Evolutionary conservation across 2,113 vertebrate genomes (phyloP), one percentile per base, ranked within the genome.

Genomic region (Rhea pennata): DNA sequence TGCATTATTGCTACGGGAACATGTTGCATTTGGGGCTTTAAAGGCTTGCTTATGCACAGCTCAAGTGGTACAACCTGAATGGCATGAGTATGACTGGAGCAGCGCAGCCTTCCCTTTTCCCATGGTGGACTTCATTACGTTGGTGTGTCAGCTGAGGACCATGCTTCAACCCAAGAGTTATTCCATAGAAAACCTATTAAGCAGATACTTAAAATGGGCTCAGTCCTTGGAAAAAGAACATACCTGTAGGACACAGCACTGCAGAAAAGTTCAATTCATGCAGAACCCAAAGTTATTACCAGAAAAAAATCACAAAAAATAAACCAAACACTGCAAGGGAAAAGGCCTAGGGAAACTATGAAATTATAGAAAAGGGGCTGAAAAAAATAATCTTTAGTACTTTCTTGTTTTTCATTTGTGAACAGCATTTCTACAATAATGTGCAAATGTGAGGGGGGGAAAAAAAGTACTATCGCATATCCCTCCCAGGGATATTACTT

Each of bases 11-110:
- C 23, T 69, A 24, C 31, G 48, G 33, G 15, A 53, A 20, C 29
- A 14, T 15, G 39, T 6, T 7, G 26, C 22, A 5, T 50, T 73
- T 70, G n/a, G 36, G 39, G 64, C 73, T 46, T 58, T 39, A 74
- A 92, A 58, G 54, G 71, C 42, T 59, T 50, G 64, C 16, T 44
- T 31, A 23, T 0, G 1, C 50, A 15, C 23, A n/a, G 75, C 33
- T n/a, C 1, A 3, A 78, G 56, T 0, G 0, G 36, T 42, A 48
- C 42, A 0, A 0, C 72, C 83, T 20, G 42, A 80, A 42, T 21
- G 31, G 50, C 56, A 39, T 22, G 71, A 3, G 15, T 3, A 23
- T 11, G 33, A 27, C 31, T 6, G 2, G 31, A 39, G 13, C 29
- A 59, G 48, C 0, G 0, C 23, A 31, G 73, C 46, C 51, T 40